Evolutionary conservation across 2,888 invertebrate species (phyloP).

Genomic region (Pseudoips prasinana): DNA sequence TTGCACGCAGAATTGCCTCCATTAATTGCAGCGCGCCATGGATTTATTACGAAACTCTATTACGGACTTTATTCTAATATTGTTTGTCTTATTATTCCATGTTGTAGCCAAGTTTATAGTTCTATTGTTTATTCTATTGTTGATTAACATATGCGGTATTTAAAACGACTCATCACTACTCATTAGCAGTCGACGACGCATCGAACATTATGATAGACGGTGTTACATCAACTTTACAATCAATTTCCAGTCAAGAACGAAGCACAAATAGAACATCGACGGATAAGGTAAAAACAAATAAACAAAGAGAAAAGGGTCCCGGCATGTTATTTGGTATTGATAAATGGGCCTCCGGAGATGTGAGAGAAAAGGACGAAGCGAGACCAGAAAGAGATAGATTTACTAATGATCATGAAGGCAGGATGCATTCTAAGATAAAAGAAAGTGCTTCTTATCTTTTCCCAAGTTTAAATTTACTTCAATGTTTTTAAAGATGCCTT

Average conservation of each 20-base stretch:
- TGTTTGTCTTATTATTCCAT: constrained; percentile 40
- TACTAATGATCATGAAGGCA: constrained; percentile 70
- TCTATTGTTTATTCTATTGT: constrained; percentile 34
- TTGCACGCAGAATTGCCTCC: constrained; percentile 61
- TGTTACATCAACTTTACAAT: constrained; percentile 76
- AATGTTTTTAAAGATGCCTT: constrained; percentile 21
- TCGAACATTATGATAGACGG: constrained; percentile 63
- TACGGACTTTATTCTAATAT: constrained; percentile 38
- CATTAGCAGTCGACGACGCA: constrained; percentile 71
- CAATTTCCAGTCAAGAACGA: constrained; percentile 73
- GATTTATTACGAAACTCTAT: constrained; percentile 52
- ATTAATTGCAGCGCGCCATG: constrained; percentile 54
- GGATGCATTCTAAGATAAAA: constrained; percentile 67
- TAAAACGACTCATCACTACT: constrained; percentile 47
- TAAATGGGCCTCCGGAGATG: constrained; percentile 77
- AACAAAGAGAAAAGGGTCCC: constrained; percentile 75
- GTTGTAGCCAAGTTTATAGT: constrained; percentile 34
- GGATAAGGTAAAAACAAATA: constrained; percentile 79
- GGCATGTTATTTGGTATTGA: constrained; percentile 82
- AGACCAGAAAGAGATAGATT: constrained; percentile 55
- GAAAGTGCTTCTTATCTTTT: constrained; percentile 69
- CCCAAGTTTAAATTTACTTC: constrained; percentile 31
- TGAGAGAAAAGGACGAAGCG: constrained; percentile 63
- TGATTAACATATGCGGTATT: constrained; percentile 19
- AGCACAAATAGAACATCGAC: constrained; percentile 65